These are phyloP conservation scores for Diarsia dahlii DNA, from an alignment of 2,888 invertebrate species.

Conservation along the genomic window DNA sequence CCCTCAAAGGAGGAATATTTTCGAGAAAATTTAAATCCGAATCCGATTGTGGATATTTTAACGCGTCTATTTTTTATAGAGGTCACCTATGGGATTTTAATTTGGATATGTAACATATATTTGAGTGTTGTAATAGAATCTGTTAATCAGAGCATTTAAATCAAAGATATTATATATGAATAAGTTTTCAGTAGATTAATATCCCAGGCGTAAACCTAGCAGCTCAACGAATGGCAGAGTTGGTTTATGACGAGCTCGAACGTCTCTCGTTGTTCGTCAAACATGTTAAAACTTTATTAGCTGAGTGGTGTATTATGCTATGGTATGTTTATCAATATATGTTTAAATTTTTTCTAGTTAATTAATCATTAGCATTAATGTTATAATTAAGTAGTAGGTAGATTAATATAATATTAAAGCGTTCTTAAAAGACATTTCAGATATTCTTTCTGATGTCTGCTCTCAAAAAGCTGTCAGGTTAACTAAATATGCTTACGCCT, in stretches of 20 bases:
- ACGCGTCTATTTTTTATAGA: conserved; percentile 51
- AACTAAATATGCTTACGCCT: fast-evolving
- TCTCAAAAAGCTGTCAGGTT: background rate
- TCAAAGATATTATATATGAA: background rate
- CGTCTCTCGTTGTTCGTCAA: background rate
- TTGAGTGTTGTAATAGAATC: background rate
- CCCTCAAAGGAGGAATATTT: conserved; percentile 69
- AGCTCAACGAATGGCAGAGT: background rate
- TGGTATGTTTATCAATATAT: too few species aligned
- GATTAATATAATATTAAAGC: too few species aligned
- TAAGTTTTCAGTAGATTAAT: background rate
- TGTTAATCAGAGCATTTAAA: background rate
- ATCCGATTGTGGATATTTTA: conserved; percentile 59
- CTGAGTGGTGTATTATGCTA: background rate
- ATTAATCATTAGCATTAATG: too few species aligned
- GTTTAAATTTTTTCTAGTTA: background rate
- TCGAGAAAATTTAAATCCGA: conserved; percentile 65
- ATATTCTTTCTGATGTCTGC: too few species aligned
- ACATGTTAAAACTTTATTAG: background rate
- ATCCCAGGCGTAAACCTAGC: background rate
- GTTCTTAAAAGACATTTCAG: too few species aligned
- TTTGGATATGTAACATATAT: conserved; percentile 3
- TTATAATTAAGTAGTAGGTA: too few species aligned
- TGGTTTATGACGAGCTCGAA: background rate
- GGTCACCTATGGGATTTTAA: conserved; percentile 31